Conservation (phyloP, 2,888 invertebrate species). For the Alentia gelatinosa region DNA sequence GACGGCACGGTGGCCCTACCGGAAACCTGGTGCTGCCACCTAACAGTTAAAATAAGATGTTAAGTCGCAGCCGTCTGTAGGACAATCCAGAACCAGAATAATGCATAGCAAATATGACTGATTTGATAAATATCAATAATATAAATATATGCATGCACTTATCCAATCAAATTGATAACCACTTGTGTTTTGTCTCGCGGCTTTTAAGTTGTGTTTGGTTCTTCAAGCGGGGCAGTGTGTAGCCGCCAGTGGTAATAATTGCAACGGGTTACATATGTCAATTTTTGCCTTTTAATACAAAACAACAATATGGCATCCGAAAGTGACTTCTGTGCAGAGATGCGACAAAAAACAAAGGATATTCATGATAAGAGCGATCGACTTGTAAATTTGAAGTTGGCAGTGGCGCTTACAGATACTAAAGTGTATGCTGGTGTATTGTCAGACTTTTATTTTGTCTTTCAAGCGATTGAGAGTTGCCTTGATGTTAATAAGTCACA, state of each 20-base stretch:
- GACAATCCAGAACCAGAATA: too few species aligned
- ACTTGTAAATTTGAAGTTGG: slow-evolving; percentile 64
- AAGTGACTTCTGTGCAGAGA: slow-evolving; percentile 61
- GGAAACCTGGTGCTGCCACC: slow-evolving; percentile 19
- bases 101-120: too few species aligned
- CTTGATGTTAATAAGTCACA: slow-evolving; percentile 60
- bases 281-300: background rate
- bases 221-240: too few species aligned
- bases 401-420: slow-evolving; percentile 63
- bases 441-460: slow-evolving; percentile 67
- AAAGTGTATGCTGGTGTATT: slow-evolving; percentile 61
- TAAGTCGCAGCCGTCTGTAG: too few species aligned
- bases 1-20: slow-evolving; percentile 57
- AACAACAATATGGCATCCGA: background rate
- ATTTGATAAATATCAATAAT: too few species aligned
- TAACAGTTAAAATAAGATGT: background rate
- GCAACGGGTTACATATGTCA: slow-evolving; percentile 32
- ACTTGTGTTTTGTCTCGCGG: too few species aligned
- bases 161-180: too few species aligned
- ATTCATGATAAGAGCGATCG: slow-evolving; percentile 65
- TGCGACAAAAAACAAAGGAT: slow-evolving; percentile 59
- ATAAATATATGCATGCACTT: too few species aligned
- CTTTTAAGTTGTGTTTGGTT: too few species aligned
- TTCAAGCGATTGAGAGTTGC: slow-evolving; percentile 65
- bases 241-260: too few species aligned